Conservation (phyloP, 2,888 invertebrate genomes). For the Agrotis ipsilon region DNA sequence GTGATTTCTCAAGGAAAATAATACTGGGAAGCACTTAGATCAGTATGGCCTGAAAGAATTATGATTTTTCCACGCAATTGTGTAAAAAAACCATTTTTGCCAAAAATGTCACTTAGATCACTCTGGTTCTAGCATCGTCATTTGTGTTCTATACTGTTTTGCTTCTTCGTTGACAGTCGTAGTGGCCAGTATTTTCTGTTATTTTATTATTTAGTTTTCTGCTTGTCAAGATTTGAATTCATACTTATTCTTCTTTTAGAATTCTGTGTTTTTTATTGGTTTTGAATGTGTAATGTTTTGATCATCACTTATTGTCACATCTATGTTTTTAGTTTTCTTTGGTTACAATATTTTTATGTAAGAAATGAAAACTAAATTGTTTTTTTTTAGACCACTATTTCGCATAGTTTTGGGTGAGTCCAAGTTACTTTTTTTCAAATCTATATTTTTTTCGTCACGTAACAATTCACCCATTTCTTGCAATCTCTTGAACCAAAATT, state of each 20-base stretch:
- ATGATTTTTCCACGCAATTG: too few relatives aligned
- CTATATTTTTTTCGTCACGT: neutral
- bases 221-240: neutral
- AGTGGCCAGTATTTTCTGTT: constrained; percentile 21
- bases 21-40: too few relatives aligned
- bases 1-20: too few relatives aligned
- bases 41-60: too few relatives aligned
- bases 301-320: neutral
- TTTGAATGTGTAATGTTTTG: too few relatives aligned
- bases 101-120: too few relatives aligned
- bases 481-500: neutral
- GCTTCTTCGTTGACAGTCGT: constrained; percentile 19
- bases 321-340: neutral
- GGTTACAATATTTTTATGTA: too few relatives aligned
- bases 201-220: constrained; percentile 13
- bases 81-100: too few relatives aligned
- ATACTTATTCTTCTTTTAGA: neutral
- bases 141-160: constrained; percentile 46
- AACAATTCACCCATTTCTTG: neutral
- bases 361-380: too few relatives aligned
- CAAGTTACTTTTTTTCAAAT: neutral
- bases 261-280: neutral
- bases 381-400: too few relatives aligned
- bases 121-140: too few relatives aligned
- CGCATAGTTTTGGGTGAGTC: too few relatives aligned